These are phyloP conservation scores for Phycodurus eques DNA, from an alignment of 2,113 vertebrate species.

Conservation along the genomic window DNA sequence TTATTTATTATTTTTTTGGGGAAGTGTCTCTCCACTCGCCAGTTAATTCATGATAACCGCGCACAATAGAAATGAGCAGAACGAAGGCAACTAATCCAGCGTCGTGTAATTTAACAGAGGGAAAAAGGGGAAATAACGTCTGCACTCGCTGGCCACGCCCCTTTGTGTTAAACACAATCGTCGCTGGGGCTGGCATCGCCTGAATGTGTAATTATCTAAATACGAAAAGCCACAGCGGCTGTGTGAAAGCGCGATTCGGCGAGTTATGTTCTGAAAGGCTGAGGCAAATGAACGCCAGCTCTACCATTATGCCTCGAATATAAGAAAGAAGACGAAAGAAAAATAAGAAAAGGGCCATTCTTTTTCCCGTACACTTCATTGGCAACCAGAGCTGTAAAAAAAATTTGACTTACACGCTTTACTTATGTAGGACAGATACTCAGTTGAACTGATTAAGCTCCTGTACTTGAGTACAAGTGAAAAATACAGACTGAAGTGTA, in stretches of 20 bases:
- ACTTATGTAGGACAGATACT: no score
- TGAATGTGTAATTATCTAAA: neutral
- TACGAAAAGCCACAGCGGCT: neutral
- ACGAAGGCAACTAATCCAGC: neutral
- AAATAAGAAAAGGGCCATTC: no score
- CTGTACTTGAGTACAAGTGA: no score
- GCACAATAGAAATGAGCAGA: neutral
- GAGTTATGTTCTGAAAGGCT: neutral
- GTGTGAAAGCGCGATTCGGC: neutral
- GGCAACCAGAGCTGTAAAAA: no score
- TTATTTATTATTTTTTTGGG: conserved; percentile 2
- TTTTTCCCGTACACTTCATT: no score
- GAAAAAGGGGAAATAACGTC: neutral
- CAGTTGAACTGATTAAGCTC: no score
- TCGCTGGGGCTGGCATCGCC: neutral
- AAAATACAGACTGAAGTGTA: no score
- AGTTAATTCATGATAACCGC: neutral
- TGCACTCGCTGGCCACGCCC: neutral
- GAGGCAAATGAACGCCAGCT: neutral
- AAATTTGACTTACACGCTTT: no score
- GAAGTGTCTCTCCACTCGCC: neutral
- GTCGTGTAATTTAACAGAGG: neutral
- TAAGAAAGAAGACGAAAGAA: no score
- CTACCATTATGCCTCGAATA: no score
- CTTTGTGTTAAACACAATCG: neutral